These are phyloP conservation scores for Drosophila sulfurigaster DNA, from an alignment of 1,140 invertebrate species.

Conservation along the genomic window DNA sequence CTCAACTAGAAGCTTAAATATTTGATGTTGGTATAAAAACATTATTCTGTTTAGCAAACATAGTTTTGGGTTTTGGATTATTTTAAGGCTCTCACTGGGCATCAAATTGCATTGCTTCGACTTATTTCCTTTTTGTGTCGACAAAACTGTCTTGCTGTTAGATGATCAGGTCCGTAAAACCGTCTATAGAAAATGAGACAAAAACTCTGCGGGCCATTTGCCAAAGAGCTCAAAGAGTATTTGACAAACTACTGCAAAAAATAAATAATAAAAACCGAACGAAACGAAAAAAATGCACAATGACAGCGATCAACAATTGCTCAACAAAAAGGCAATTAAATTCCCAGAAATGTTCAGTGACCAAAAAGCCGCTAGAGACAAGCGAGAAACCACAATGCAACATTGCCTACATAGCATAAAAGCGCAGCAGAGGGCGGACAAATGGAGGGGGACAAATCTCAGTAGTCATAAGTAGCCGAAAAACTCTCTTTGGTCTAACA, in stretches of 20 bases:
- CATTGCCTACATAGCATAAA: conserved; percentile 29
- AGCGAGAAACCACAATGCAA: conserved; percentile 66
- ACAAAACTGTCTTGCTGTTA: conserved; percentile 41
- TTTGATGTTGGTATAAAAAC: no score
- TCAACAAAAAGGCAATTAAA: conserved; percentile 75
- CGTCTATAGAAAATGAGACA: conserved; percentile 54
- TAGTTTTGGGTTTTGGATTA: no score
- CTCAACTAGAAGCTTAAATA: no score
- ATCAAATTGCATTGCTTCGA: not conserved
- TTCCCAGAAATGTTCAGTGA: conserved; percentile 64
- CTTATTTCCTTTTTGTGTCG: not conserved
- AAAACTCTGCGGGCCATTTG: conserved; percentile 72
- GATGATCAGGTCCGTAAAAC: conserved; percentile 61
- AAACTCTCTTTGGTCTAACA: conserved; percentile 24
- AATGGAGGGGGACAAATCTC: conserved; percentile 16
- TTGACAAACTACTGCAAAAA: conserved; percentile 45
- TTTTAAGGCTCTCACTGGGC: not conserved
- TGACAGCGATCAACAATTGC: conserved; percentile 25
- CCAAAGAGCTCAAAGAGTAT: conserved; percentile 42
- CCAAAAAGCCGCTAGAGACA: conserved; percentile 25
- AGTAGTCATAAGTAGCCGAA: conserved; percentile 52
- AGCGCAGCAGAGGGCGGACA: conserved; percentile 45
- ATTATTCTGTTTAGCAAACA: no score
- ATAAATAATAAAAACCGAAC: conserved; percentile 7
- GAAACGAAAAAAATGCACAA: conserved; percentile 18